Evolutionary conservation across 2,888 invertebrate genomes (phyloP).

Genomic region (Orchesellides sinensis): DNA sequence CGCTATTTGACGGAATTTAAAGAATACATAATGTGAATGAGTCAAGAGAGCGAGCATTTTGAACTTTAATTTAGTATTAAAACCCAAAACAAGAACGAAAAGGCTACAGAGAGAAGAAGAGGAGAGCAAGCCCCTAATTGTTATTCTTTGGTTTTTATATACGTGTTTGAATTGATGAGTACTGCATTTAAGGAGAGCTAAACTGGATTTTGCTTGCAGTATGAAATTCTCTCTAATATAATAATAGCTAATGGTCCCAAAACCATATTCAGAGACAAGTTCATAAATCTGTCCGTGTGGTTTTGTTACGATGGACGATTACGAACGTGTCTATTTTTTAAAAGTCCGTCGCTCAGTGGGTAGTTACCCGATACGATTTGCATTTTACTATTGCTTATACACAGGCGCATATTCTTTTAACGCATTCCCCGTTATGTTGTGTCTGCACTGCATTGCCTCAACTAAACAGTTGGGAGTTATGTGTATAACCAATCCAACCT

Average conservation of each 20-base stretch:
- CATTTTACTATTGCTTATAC: too few species aligned
- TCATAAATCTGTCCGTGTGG: constrained; percentile 29
- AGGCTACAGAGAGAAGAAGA: too few species aligned
- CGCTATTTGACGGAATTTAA: too few species aligned
- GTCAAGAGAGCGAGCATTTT: not conserved
- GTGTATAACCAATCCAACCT: constrained; percentile 11
- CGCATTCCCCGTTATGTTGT: not conserved
- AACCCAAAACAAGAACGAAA: constrained; percentile 2
- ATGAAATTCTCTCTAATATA: not conserved
- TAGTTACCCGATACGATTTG: too few species aligned
- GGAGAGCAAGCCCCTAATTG: constrained; percentile 4
- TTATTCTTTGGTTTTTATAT: not conserved
- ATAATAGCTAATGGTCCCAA: not conserved
- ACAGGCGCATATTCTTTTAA: too few species aligned
- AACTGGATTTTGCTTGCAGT: not conserved
- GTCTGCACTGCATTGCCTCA: not conserved
- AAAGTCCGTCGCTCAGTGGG: not conserved
- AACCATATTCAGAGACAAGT: constrained; percentile 28
- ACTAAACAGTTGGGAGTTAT: not conserved
- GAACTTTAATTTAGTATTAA: not conserved
- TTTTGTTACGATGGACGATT: not conserved
- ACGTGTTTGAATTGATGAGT: not conserved
- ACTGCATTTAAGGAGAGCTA: not conserved
- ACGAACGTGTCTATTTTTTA: constrained; percentile 11
- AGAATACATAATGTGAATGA: not conserved